phyloP scores from a whole-genome alignment of 2,888 invertebrate genomes.

The Druceiella hillmani region DNA sequence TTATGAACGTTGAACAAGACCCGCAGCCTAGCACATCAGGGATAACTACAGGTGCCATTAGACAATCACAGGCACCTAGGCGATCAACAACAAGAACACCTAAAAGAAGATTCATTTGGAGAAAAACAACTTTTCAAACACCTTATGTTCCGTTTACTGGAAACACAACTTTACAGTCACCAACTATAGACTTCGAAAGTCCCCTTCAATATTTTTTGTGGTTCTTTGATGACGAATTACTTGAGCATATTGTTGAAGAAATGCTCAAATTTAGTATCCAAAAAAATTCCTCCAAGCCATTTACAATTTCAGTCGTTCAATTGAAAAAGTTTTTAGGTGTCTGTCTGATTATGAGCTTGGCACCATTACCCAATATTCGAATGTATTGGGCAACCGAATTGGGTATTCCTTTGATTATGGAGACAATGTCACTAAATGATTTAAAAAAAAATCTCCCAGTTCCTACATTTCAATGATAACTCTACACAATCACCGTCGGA shows the following conservation, averaged over 20 bases:
- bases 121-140: no score
- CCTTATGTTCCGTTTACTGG: no score
- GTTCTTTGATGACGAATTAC: conserved; percentile 16
- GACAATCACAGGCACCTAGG: no score
- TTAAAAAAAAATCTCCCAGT: conserved; percentile 20
- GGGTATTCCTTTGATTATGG: conserved; percentile 16
- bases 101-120: no score
- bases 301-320: conserved; percentile 10
- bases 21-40: no score
- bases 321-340: conserved; percentile 16
- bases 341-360: conserved; percentile 12
- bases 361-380: conserved; percentile 16
- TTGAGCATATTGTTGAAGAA: conserved; percentile 14
- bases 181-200: no score
- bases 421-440: conserved; percentile 15
- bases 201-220: no score
- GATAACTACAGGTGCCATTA: no score
- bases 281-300: conserved; percentile 13
- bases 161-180: no score
- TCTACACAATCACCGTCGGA: no score
- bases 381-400: conserved; percentile 19
- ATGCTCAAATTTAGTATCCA: conserved; percentile 13
- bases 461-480: conserved; percentile 17
- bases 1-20: no score
- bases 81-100: no score